Base-by-base conservation (phyloP, 2,113 vertebrate species). In the Danionella cerebrum region DNA sequence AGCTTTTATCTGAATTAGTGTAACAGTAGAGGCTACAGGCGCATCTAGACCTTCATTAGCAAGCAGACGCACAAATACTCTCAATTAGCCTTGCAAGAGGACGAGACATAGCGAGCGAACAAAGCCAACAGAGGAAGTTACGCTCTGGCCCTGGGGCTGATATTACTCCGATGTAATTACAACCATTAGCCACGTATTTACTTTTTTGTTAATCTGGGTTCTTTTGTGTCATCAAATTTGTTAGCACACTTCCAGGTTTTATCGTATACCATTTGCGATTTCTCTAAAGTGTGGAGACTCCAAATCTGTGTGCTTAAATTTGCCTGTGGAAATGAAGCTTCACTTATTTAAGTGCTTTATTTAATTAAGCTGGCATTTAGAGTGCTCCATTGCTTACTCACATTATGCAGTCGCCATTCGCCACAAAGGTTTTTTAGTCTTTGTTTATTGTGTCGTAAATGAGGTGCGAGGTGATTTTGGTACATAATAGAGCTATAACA, bases 11-110 rank as follows among this genome's bases (percentile, higher is more conserved):
- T 83, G 78, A 80, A 82, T 81, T 82, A 71, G 72, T 62, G 67
- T 74, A 65, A 29, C 66, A 70, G 41, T 78, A 78, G 60, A 72
- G 63, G 68, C 52, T 67, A 66, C 65, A 45, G 16, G 58, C 64
- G 58, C 50, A 69, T 63, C 51, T 69, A 69, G 45, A 74, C 57
- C 55, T 70, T 77, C 75, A 71, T 77, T 77, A 77, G 67, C 51
- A 16, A 55, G 58, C 52, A 27, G 21, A 53, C 48, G 70, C 70
- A 67, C 70, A 73, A 73, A 73, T 70, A 73, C 88, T 84, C 91
- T 79, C 74, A 82, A 80, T 85, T 84, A 86, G 87, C 88, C 88
- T 88, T 86, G 83, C 84, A 83, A 84, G 31, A 27, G 65, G n/a
- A 48, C 8, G 14, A 68, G 22, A 64, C 55, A 66, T 48, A 52